Conservation (phyloP, 2,888 invertebrate species). For the Drosophila maculinotata region DNA sequence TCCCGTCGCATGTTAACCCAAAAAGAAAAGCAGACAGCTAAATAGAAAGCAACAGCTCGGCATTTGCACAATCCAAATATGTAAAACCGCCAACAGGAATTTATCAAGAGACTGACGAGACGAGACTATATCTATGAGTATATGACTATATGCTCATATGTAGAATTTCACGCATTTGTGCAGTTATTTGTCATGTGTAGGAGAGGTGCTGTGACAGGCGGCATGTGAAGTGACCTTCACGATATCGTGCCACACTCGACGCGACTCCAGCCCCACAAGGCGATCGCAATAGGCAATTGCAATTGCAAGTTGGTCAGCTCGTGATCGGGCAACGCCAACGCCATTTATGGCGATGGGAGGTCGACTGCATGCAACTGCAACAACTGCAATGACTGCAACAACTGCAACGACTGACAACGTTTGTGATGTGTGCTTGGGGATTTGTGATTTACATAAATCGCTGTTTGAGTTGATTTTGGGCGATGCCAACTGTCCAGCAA, state of each 20-base stretch:
- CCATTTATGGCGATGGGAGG: slow-evolving; percentile 70
- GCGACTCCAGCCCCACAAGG: slow-evolving; percentile 42
- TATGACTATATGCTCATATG: slow-evolving; percentile 20
- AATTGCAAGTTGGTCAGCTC: slow-evolving; percentile 60
- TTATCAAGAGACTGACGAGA: slow-evolving; percentile 18
- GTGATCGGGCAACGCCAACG: slow-evolving; percentile 74
- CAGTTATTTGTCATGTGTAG: slow-evolving; percentile 72
- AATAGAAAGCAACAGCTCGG: slow-evolving; percentile 42
- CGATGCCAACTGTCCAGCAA: slow-evolving; percentile 54
- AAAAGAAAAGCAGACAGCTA: slow-evolving; percentile 42
- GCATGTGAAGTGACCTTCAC: slow-evolving; percentile 70
- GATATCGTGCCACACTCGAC: slow-evolving; percentile 63
- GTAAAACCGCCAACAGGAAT: slow-evolving; percentile 27
- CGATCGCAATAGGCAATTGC: slow-evolving; percentile 31
- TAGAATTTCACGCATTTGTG: slow-evolving; percentile 79
- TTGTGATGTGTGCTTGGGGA: slow-evolving; percentile 28
- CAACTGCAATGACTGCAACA: slow-evolving; percentile 5
- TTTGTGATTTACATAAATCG: slow-evolving; percentile 52
- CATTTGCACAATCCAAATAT: slow-evolving; percentile 60
- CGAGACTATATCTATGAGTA: too few species aligned
- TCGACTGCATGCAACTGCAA: slow-evolving; percentile 48
- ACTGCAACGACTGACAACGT: slow-evolving; percentile 22
- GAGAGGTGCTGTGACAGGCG: slow-evolving; percentile 63
- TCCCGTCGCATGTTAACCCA: slow-evolving; percentile 67
- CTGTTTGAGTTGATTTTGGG: slow-evolving; percentile 50